Base-by-base conservation (phyloP, 2,888 invertebrate genomes). In the Pyrrhia umbra region DNA sequence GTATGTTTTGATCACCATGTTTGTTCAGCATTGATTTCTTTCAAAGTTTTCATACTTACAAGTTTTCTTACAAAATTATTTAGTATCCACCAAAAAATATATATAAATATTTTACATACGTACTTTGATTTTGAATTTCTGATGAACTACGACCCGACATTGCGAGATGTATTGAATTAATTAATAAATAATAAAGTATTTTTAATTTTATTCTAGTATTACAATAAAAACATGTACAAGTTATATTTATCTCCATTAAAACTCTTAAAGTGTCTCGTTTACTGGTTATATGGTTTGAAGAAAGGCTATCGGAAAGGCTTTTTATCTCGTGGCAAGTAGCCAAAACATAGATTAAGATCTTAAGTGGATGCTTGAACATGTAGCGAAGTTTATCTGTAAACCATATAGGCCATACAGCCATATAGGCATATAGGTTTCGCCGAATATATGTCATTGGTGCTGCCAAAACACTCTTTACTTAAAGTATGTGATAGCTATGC, bases 291-390 rank as follows among this genome's bases (percentile, higher is more conserved):
- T 34, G 16, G 39, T 60, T 75, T 76, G 55, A 51, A 56, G 50
- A 77, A 77, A 58, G 50, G 45, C 54, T 60, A 73, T 62, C 30
- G 56, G 23, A 47, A 49, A 45, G 59, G 61, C 34, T 62, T 73
- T 68, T 77, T 68, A 73, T 73, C 39, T 60, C 47, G 49, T 77
- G 76, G 76, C 76, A 63, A 43, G 30, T 30, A 27, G 78, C 78
- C 76, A 76, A 76, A 75, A 70, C 45, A 57, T 54, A 69, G 62
- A 75, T 75, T 72, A 56, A 43, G 50, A 71, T 75, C 56, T 70
- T 39, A 72, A 75, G 71, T 62, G 52, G 76, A 47, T 47, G 51
- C 51, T 65, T 18, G 50, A 54, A 56, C 46, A 58, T 65, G 50
- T 62, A 49, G 59, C 60, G 8, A 50, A 55, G 40, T 75, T 59